A percentile compares a stretch with the other conserved stretches of the same genome.
phyloP scores from a whole-genome alignment of 1,140 invertebrate genomes.

The Drosophila nebulosa region DNA sequence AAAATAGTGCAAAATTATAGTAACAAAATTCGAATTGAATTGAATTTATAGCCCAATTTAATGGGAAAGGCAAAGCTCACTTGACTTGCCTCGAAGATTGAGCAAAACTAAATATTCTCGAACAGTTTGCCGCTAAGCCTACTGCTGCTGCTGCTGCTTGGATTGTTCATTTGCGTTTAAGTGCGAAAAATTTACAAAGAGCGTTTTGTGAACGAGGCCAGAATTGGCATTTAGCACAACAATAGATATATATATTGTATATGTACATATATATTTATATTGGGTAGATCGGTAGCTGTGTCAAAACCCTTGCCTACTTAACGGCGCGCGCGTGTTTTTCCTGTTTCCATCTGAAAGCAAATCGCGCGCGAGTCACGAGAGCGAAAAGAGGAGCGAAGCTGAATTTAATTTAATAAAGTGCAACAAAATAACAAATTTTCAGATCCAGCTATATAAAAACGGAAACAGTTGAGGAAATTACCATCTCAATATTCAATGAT shows the following conservation, averaged over 20 bases:
- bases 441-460: too few relatives aligned
- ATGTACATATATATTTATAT: background rate
- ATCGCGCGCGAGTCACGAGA: conserved; percentile 19
- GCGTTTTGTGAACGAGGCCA: background rate
- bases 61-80: background rate
- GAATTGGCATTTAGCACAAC: background rate
- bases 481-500: too few relatives aligned
- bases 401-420: conserved; percentile 51
- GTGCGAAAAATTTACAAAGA: background rate
- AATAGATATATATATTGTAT: background rate
- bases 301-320: too few relatives aligned
- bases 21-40: too few relatives aligned
- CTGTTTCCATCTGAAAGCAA: conserved; percentile 33
- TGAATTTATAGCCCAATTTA: background rate
- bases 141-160: background rate
- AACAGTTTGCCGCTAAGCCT: background rate
- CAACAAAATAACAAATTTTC: conserved; percentile 11
- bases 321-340: too few relatives aligned
- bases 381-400: background rate
- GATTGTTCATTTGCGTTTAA: background rate
- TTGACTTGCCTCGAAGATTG: background rate
- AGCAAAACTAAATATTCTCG: background rate
- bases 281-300: too few relatives aligned
- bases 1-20: too few relatives aligned
- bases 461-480: conserved; percentile 7